phyloP scores from a whole-genome alignment of 2,113 vertebrate species.

The Sinocyclocheilus rhinocerous region DNA sequence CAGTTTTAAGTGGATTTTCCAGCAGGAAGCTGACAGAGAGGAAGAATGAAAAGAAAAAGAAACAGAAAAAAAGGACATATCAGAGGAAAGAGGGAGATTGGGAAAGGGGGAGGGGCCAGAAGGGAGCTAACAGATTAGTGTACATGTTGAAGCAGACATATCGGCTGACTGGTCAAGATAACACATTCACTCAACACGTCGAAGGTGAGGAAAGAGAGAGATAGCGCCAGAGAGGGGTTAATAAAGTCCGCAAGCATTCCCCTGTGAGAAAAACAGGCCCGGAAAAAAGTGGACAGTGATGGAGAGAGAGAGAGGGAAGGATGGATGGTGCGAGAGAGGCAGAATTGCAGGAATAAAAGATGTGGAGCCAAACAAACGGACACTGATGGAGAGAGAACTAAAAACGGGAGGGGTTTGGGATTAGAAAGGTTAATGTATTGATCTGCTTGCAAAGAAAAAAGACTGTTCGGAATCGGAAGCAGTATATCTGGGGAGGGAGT shows the following conservation, averaged over 20 bases:
- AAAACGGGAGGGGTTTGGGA: constrained; percentile 58
- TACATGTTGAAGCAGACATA: constrained; percentile 65
- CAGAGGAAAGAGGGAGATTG: background rate
- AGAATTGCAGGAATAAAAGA: constrained; percentile 31
- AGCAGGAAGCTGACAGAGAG: background rate
- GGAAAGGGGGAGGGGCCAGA: background rate
- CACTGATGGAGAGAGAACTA: constrained; percentile 66
- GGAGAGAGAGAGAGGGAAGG: constrained; percentile 32
- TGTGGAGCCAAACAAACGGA: constrained; percentile 49
- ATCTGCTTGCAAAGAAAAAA: constrained; percentile 63
- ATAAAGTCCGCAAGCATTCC: constrained; percentile 59
- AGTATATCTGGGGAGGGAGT: constrained; percentile 23
- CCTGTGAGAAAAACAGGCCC: constrained; percentile 47
- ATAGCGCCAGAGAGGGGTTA: constrained; percentile 32
- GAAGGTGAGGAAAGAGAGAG: constrained; percentile 41
- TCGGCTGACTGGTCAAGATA: constrained; percentile 62
- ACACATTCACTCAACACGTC: constrained; percentile 47
- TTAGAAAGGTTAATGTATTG: constrained; percentile 72
- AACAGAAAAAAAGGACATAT: background rate
- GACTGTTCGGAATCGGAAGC: constrained; percentile 31
- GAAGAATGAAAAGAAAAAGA: background rate
- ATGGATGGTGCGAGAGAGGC: constrained; percentile 4
- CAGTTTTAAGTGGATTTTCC: constrained; percentile 23
- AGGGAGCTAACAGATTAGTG: constrained; percentile 62
- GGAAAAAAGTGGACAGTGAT: constrained; percentile 59